These are phyloP conservation scores for Mythimna lalbum DNA, from an alignment of 2,888 invertebrate genomes.

Conservation along the genomic window DNA sequence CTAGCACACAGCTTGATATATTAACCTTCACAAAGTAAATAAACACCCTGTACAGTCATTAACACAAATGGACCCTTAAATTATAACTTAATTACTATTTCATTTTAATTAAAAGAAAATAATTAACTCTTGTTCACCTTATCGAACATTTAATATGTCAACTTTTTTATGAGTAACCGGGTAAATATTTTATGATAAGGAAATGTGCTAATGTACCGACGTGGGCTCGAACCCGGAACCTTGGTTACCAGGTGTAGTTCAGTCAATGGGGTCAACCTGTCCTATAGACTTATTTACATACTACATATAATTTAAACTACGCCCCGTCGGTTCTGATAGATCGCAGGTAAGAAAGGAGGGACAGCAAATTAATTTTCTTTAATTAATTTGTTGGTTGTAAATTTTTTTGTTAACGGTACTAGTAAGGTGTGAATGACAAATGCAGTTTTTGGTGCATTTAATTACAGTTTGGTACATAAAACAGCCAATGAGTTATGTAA, in stretches of 20 bases:
- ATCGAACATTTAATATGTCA: conserved; percentile 44
- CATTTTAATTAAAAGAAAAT: conserved; percentile 34
- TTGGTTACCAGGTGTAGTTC: conserved; percentile 44
- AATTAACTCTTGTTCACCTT: conserved; percentile 26
- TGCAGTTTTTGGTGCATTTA: background rate
- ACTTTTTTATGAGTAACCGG: conserved; percentile 39
- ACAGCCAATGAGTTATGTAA: no score
- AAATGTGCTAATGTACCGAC: conserved; percentile 21
- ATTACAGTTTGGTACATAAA: background rate
- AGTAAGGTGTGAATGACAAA: conserved; percentile 26
- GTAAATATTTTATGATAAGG: conserved; percentile 24
- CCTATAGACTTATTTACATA: conserved; percentile 58
- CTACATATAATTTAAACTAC: conserved; percentile 59
- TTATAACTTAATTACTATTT: conserved; percentile 32
- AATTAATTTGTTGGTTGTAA: conserved; percentile 34
- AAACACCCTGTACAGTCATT: conserved; percentile 16
- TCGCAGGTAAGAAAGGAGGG: conserved; percentile 50
- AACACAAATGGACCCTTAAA: conserved; percentile 18
- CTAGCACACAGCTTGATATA: no score
- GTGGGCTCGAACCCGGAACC: conserved; percentile 47
- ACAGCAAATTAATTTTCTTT: conserved; percentile 49
- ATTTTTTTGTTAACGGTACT: conserved; percentile 38
- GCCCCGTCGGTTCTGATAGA: conserved; percentile 58
- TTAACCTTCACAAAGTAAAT: background rate
- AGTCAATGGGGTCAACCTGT: conserved; percentile 44